Percentiles rank a stretch among this genome's conserved stretches.
Conservation (phyloP, 92 coral and sea anemone species). For the Paragorgia papillata region DNA sequence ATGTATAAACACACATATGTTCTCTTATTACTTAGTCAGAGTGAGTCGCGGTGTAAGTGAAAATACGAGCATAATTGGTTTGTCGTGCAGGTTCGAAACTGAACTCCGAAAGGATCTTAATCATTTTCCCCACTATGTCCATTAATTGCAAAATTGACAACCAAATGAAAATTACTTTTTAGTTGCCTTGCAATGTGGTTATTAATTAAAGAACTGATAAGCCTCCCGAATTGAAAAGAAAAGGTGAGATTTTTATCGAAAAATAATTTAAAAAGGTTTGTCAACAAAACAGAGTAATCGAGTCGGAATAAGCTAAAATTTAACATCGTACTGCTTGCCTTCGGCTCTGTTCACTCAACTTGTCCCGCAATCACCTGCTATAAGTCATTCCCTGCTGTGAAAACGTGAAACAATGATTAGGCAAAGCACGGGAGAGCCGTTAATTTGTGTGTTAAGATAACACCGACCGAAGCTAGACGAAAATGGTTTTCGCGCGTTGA, state of each 20-base stretch:
- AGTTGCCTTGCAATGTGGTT: slow-evolving; percentile 39
- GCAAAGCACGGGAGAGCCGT: slow-evolving; percentile 9
- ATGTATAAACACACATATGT: too few relatives aligned
- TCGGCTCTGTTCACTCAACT: background rate
- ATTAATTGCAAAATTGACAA: slow-evolving; percentile 40
- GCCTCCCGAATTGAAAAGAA: slow-evolving; percentile 39
- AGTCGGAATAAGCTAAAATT: background rate
- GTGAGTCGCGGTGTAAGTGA: background rate
- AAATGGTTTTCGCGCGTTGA: slow-evolving; percentile 25
- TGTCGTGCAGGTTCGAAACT: background rate
- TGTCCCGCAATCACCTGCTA: slow-evolving; percentile 43
- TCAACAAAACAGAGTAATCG: slow-evolving; percentile 16
- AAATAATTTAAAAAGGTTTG: slow-evolving; percentile 22
- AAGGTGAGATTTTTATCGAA: slow-evolving; percentile 38
- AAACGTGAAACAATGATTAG: slow-evolving; percentile 20
- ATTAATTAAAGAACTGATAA: slow-evolving; percentile 42
- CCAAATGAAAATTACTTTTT: slow-evolving; percentile 48
- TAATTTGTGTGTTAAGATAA: slow-evolving; percentile 35
- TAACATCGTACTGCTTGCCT: background rate
- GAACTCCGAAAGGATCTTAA: background rate
- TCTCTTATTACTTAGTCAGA: background rate
- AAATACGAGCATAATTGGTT: background rate
- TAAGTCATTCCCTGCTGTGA: slow-evolving; percentile 24
- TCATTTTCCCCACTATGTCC: background rate
- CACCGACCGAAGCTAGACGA: slow-evolving; percentile 10